Base-by-base conservation (phyloP, 2,888 invertebrate genomes). In the Altica lythri region DNA sequence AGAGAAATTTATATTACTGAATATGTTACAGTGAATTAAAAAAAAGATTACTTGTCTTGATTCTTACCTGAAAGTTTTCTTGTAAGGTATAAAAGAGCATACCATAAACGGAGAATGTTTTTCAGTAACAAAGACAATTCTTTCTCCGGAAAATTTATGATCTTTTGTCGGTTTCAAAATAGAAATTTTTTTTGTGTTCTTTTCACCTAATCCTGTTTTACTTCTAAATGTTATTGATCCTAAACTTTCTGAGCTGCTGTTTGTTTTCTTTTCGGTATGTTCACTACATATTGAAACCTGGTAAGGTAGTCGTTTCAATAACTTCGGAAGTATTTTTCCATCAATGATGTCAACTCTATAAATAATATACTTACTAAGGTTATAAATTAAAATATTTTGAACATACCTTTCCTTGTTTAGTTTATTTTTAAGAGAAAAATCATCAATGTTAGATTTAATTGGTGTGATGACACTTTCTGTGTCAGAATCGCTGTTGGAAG, bases 61-160 rank as follows among this genome's bases (percentile, higher is more conserved):
- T n/a, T n/a, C n/a, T n/a, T 34, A 42, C 35, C 35, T 42, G 13
- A 46, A 55, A 42, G 29, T 27, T 22, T 57, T 49, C 32, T 49
- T 86, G 73, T 92, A 94, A 25, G 95, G 92, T 71, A 95, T 84
- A 49, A 90, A 85, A 29, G 95, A 95, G 75, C 90, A 95, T 57
- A 95, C 81, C 64, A 89, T 82, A 78, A 94, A 89, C 25, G 95
- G 95, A 52, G 87, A 85, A 67, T 87, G 86, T 66, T 85, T 85
- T 4, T 85, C 79, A 44, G 92, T 87, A 29, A 91, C 86, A 76
- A 95, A 81, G 52, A 92, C 87, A 60, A 95, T 81, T 68, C 95
- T 83, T 71, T 92, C 91, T 75, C 91, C 88, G 70, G 82, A 85
- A 68, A 89, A 88, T 64, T 83, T 83, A 58, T 86, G 85, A 58